These are phyloP conservation scores for Craterocephalus amniculus DNA, from an alignment of 2,797 vertebrate species.

Conservation along the genomic window DNA sequence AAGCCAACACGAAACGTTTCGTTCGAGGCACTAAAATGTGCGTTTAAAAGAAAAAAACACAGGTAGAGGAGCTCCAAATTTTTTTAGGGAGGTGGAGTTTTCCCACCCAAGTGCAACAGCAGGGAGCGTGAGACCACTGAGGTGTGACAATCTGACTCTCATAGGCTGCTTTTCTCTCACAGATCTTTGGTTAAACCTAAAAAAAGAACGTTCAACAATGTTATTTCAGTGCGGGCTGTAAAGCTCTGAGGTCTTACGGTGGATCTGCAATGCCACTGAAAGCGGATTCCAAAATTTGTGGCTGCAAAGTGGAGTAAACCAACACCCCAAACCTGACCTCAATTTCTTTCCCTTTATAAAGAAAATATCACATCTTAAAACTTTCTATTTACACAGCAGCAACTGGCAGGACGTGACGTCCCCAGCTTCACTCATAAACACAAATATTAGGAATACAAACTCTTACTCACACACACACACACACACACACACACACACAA, in stretches of 20 bases:
- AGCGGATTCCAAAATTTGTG: constrained; percentile 43
- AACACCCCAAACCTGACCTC: constrained; percentile 38
- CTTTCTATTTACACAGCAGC: constrained; percentile 28
- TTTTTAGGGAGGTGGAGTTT: constrained; percentile 55
- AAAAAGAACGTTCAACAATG: not conserved
- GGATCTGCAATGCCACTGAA: constrained; percentile 37
- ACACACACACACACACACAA: not conserved
- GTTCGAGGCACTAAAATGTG: not conserved
- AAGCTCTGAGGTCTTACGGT: not conserved
- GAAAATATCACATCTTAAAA: constrained; percentile 49
- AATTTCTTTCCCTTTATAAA: constrained; percentile 49
- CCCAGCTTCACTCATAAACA: constrained; percentile 17
- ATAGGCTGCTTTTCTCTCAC: not conserved
- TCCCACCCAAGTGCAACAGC: constrained; percentile 62
- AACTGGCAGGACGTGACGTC: constrained; percentile 2
- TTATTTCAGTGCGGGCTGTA: not conserved
- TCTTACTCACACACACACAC: too few species aligned
- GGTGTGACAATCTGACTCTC: constrained; percentile 52
- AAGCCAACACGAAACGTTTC: not conserved
- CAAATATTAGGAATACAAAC: constrained; percentile 7
- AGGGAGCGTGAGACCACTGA: constrained; percentile 57
- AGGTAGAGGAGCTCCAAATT: not conserved
- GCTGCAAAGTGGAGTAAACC: constrained; percentile 39
- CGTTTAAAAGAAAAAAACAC: constrained; percentile 4
- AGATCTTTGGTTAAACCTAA: constrained; percentile 6